Base-by-base conservation (phyloP, 2,113 vertebrate genomes). In the Sphaerodactylus townsendi region DNA sequence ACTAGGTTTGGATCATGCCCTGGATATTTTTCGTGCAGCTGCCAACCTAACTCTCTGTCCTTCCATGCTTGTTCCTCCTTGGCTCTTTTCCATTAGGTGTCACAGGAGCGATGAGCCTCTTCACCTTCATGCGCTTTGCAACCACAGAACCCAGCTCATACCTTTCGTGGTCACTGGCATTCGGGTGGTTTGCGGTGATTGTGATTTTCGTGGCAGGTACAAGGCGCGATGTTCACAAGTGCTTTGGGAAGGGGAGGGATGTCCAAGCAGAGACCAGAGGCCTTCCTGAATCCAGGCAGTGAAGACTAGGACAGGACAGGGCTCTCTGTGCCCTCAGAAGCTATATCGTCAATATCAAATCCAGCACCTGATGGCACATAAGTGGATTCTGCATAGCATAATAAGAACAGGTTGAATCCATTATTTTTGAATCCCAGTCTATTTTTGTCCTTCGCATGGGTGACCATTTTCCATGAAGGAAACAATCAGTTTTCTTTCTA, bases 181-280 rank as follows among this genome's bases (percentile, higher is more conserved):
- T 68, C 14, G 83, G 83, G 44, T 85, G 83, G 83, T 72, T 78
- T 10, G 71, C 83, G 28, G 69, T 85, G 10, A 62, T 85, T 46
- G 13, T 65, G 41, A 11, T 35, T 71, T 48, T 53, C 14, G 46
- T 79, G 76, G 83, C 83, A 85, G 83, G 83, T 85, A 85, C 7
- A 68, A 72, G n/a, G 62, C 21, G 53, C 70, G 59, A 4, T 11
- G 10, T 33, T 44, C 53, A 73, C 25, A 73, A 62, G 28, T 4
- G 6, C 17, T 44, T 23, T 8, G 9, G 59, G 41, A 39, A 25
- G 68, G 5, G 4, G 14, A 69, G 68, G n/a, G 50, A 59, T 2
- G 48, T 9, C 37, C 50, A 33, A 50, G 44, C 15, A 50, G 5
- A 56, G 35, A 68, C 33, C n/a, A 10, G 72, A 21, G n/a, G 53